Base-by-base conservation (phyloP, 2,113 vertebrate species). In the Formicarius rufipectus region DNA sequence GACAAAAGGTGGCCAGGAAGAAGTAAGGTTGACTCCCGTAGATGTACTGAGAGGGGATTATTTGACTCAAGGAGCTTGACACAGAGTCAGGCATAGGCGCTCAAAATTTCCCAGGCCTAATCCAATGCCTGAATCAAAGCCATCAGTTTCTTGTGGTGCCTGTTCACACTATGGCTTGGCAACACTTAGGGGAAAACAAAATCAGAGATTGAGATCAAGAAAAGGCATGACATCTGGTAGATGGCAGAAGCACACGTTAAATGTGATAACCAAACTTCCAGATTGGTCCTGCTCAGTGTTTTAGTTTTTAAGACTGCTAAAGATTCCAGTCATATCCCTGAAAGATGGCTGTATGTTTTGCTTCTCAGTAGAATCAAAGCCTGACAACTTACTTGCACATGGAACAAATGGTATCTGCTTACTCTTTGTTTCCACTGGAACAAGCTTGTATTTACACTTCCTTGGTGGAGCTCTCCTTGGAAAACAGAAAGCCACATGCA, bases 401-500 rank as follows among this genome's bases (percentile, higher is more conserved):
- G 98, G 98, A 80, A 97, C 90, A 91, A 99, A 99, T 3, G 74
- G 98, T 90, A 98, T 53, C 73, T n/a, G 56, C 94, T 98, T 99
- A 49, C 98, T 98, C 52, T 94, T 98, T 92, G 98, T 98, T 97
- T 98, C 98, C 87, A 99, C 98, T 3, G 96, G 97, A 81, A 98
- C 79, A 14, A 97, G 96, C 75, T 98, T 98, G 56, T 97, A 96
- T 95, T 98, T 98, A 95, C 99, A 99, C 84, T 99, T 99, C 40
- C 98, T 98, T 47, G 98, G 98, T 49, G 98, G 98, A 80, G 98
- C 98, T 97, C 98, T 96, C 98, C 98, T 99, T 92, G 59, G 95
- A 97, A 95, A 95, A 89, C n/a, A 80, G 56, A 87, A 92, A 91
- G 37, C 16, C 28, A 74, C 11, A 77, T 16, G 45, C 25, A 95